Conservation (phyloP, 2,888 invertebrate species). For the Petrophora chlorosata region DNA sequence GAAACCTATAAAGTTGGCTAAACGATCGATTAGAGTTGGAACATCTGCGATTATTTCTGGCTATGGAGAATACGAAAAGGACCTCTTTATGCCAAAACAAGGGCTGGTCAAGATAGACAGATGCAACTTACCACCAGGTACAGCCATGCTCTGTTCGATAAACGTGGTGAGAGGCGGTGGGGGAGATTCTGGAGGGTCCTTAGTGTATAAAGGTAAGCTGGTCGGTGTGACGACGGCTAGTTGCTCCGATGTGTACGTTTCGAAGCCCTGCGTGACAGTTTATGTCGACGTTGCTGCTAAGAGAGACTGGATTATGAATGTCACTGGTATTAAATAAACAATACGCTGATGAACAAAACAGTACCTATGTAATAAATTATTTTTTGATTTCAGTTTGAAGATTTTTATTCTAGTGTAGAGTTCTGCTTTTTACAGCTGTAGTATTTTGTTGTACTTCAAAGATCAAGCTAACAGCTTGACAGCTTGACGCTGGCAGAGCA, state of each 20-base stretch:
- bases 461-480: too few species aligned
- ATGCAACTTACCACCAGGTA: slow-evolving; percentile 18
- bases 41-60: slow-evolving; percentile 38
- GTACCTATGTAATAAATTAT: background rate
- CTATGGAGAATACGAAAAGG: slow-evolving; percentile 32
- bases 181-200: slow-evolving; percentile 47
- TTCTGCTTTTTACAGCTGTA: too few species aligned
- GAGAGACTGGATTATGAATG: slow-evolving; percentile 40
- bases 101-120: slow-evolving; percentile 30
- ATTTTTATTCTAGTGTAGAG: background rate
- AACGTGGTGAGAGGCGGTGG: slow-evolving; percentile 30
- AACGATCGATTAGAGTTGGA: background rate
- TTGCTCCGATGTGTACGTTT: slow-evolving; percentile 22
- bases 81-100: slow-evolving; percentile 30
- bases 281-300: slow-evolving; percentile 37
- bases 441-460: too few species aligned
- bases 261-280: slow-evolving; percentile 29
- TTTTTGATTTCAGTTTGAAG: background rate
- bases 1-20: slow-evolving; percentile 32
- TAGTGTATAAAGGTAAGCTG: slow-evolving; percentile 34
- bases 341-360: too few species aligned
- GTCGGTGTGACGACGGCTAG: slow-evolving; percentile 40
- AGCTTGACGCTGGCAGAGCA: too few species aligned
- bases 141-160: slow-evolving; percentile 37
- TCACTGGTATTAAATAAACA: slow-evolving; percentile 2